Percentiles rank a stretch among this genome's conserved stretches.
These are phyloP conservation scores for Porites lutea DNA, from an alignment of 64 coral and sea anemone genomes.

Conservation along the genomic window DNA sequence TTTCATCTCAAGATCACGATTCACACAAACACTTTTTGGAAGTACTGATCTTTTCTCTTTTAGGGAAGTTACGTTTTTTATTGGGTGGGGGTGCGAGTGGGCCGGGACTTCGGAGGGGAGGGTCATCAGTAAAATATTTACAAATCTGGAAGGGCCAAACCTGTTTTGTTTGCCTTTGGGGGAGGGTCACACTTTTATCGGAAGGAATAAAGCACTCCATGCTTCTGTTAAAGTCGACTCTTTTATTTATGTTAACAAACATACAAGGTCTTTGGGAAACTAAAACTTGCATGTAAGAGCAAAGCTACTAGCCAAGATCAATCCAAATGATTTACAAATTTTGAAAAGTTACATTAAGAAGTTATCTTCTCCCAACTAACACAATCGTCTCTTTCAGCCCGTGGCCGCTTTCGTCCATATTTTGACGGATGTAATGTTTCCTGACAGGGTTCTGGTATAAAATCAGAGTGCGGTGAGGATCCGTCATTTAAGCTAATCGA, in stretches of 20 bases:
- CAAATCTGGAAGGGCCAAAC: constrained; percentile 52
- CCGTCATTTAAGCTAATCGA: constrained; percentile 11
- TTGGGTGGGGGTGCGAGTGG: too few species aligned
- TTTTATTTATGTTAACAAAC: constrained; percentile 22
- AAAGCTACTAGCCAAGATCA: neutral
- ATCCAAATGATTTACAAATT: constrained; percentile 38
- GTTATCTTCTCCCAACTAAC: neutral
- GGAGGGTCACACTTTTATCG: neutral
- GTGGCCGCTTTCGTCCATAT: too few species aligned
- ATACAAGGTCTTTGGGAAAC: constrained; percentile 42
- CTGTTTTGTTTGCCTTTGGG: neutral
- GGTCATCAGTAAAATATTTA: constrained; percentile 43
- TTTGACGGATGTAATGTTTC: constrained; percentile 27
- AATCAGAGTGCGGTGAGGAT: neutral
- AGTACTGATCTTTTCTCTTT: too few species aligned
- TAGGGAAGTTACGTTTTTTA: too few species aligned
- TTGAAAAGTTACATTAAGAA: constrained; percentile 29
- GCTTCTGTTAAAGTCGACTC: constrained; percentile 44
- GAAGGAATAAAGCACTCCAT: constrained; percentile 30
- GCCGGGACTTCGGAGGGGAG: constrained; percentile 25
- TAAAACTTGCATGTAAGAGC: constrained; percentile 47
- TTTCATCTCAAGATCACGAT: too few species aligned
- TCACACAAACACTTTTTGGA: too few species aligned
- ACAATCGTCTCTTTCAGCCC: too few species aligned
- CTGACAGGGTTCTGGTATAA: constrained; percentile 46